Evolutionary conservation across 1,140 invertebrate species (phyloP).

Genomic region (Probaryconus sp.): DNA sequence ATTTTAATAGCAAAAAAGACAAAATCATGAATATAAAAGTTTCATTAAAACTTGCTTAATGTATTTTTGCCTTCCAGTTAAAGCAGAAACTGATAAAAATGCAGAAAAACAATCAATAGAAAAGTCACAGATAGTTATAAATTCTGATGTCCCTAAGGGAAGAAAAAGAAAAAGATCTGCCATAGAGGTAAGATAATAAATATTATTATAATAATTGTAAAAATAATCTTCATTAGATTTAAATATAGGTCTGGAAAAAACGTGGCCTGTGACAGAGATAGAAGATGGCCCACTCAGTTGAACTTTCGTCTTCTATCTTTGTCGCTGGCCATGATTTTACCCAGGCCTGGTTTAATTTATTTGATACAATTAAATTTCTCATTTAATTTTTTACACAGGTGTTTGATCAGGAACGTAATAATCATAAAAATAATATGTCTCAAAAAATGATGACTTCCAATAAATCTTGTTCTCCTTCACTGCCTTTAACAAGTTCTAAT

Average conservation of each 20-base stretch:
- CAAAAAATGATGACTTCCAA: conserved; percentile 9
- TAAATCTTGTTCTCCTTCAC: conserved; percentile 19
- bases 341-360: too few species aligned
- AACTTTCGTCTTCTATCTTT: too few species aligned
- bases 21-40: conserved; percentile 27
- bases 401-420: conserved; percentile 18
- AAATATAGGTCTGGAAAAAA: too few species aligned
- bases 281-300: too few species aligned
- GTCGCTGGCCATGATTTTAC: too few species aligned
- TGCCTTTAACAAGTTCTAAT: conserved; percentile 40
- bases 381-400: conserved; percentile 11
- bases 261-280: neutral
- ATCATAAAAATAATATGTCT: conserved; percentile 11
- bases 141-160: conserved; percentile 45
- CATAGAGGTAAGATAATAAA: conserved; percentile 56
- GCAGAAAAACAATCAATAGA: conserved; percentile 46
- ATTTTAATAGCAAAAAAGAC: conserved; percentile 26
- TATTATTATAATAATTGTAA: neutral
- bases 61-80: too few species aligned
- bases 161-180: conserved; percentile 67
- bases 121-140: conserved; percentile 10
- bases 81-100: conserved; percentile 36
- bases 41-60: neutral
- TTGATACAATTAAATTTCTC: conserved; percentile 1
- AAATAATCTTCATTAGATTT: too few species aligned